Evolutionary conservation across 2,888 invertebrate genomes (phyloP).

Genomic region (Nomada lathburiana): DNA sequence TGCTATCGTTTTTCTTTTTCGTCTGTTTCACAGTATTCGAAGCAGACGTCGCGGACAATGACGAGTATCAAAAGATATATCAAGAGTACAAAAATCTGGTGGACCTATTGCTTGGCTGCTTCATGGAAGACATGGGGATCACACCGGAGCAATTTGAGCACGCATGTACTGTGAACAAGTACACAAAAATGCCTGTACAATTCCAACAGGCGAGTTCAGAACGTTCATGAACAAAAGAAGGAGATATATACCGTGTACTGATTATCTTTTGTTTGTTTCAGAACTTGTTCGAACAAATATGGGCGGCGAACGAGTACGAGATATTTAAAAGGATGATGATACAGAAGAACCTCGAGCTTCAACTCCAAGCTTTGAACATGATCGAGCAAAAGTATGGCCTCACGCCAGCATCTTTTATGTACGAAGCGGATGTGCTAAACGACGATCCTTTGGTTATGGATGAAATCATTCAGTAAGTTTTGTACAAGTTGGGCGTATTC

Average conservation of each 20-base stretch:
- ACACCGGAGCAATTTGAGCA: slow-evolving; percentile 94
- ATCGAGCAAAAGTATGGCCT: slow-evolving; percentile 91
- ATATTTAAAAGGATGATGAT: slow-evolving; percentile 97
- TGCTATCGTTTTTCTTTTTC: neutral
- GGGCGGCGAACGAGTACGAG: slow-evolving; percentile 96
- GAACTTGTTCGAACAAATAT: slow-evolving; percentile 91
- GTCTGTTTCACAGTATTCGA: slow-evolving; percentile 91
- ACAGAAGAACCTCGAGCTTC: slow-evolving; percentile 95
- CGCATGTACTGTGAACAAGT: slow-evolving; percentile 87
- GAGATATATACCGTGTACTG: neutral
- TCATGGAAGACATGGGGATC: slow-evolving; percentile 96
- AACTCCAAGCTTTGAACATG: slow-evolving; percentile 94
- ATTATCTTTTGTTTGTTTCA: slow-evolving; percentile 72
- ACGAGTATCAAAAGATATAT: slow-evolving; percentile 91
- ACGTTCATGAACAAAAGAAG: neutral
- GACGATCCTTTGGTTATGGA: slow-evolving; percentile 87
- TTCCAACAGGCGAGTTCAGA: slow-evolving; percentile 85
- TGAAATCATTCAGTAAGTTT: slow-evolving; percentile 86
- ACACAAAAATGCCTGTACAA: slow-evolving; percentile 84
- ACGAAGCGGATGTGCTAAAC: slow-evolving; percentile 78
- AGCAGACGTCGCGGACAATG: slow-evolving; percentile 89
- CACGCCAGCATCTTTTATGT: slow-evolving; percentile 87
- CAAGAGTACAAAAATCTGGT: slow-evolving; percentile 95
- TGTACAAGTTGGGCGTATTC: neutral
- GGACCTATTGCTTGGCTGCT: slow-evolving; percentile 95